These are phyloP conservation scores for Nasalis larvatus DNA, from an alignment of 2,113 vertebrate genomes.

Conservation along the genomic window DNA sequence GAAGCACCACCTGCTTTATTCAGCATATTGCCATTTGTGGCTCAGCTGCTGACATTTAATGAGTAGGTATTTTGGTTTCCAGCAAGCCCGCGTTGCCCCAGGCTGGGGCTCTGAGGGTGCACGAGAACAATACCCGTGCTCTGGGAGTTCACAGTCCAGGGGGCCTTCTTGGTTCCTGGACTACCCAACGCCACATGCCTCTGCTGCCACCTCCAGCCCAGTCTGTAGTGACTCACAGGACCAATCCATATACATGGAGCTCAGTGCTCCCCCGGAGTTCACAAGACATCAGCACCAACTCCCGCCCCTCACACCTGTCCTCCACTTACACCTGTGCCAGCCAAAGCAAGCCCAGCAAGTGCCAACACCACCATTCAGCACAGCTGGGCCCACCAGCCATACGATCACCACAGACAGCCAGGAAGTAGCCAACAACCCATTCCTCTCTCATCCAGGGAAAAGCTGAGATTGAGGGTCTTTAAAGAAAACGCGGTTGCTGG, in stretches of 20 bases:
- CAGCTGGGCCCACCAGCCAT: not conserved
- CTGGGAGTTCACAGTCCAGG: not conserved
- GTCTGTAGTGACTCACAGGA: not conserved
- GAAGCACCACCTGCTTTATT: not conserved
- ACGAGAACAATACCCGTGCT: fast-evolving
- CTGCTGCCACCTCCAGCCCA: not conserved
- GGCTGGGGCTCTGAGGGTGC: not conserved
- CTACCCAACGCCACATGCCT: not conserved
- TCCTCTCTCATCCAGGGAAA: not conserved
- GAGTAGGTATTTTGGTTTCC: not conserved
- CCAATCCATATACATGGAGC: not conserved
- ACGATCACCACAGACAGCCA: not conserved
- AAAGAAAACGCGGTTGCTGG: not conserved
- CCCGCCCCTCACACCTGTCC: not conserved
- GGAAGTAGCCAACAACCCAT: not conserved
- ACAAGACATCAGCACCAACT: not conserved
- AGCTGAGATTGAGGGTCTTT: not conserved
- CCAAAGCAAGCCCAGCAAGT: not conserved
- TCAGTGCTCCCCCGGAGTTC: not conserved
- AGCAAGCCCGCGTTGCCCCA: not conserved
- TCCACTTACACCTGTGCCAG: not conserved
- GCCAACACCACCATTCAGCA: not conserved
- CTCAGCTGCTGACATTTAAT: not conserved
- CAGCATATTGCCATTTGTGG: not conserved
- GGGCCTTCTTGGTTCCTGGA: not conserved